Base-by-base conservation (phyloP, 1,140 invertebrate genomes). In the Cyclina sinensis region DNA sequence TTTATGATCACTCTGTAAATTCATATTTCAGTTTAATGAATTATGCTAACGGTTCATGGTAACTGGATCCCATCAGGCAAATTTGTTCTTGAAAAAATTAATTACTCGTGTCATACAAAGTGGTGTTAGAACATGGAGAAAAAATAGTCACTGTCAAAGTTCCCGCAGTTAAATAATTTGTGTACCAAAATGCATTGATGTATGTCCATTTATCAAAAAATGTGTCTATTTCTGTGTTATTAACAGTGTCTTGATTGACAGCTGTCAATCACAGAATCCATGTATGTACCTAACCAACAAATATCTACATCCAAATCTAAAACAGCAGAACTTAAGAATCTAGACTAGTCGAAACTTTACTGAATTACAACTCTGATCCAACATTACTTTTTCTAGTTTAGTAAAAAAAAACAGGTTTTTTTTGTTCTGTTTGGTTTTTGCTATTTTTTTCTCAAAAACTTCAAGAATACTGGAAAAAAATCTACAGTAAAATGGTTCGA, bases 71-170 rank as follows among this genome's bases (percentile, higher is more conserved):
- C 32, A 7, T 7, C 14, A 39, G 2, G 65, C 65, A 70, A 70
- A 70, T 70, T 70, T 35, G 5, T 12, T 37, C 14, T 37, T n/a
- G n/a, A n/a, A 5, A 27, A 18, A 70, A 70, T 39, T 35, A 70
- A 70, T 70, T 37, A 70, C 65, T 1, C 65, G 7, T 70, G 65
- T 70, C 65, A 70, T 57, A 70, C 35, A 70, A 70, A 37, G 35
- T 37, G n/a, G 27, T 70, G 65, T 70, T 70, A 39, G 24, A 37
- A 70, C 65, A 70, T 37, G 16, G 65, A 70, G 11, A 37, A 37
- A 39, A 70, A 70, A 37, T 70, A 18, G 21, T 16, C 3, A 4
- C 32, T 70, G 65, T 70, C 65, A 70, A 12, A 70, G 12, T n/a
- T 2, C 0, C 21, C 35, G 4, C 32, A 35, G 35, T 70, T 35